phyloP scores from a whole-genome alignment of 2,888 invertebrate genomes.

The Pheosia tremula region DNA sequence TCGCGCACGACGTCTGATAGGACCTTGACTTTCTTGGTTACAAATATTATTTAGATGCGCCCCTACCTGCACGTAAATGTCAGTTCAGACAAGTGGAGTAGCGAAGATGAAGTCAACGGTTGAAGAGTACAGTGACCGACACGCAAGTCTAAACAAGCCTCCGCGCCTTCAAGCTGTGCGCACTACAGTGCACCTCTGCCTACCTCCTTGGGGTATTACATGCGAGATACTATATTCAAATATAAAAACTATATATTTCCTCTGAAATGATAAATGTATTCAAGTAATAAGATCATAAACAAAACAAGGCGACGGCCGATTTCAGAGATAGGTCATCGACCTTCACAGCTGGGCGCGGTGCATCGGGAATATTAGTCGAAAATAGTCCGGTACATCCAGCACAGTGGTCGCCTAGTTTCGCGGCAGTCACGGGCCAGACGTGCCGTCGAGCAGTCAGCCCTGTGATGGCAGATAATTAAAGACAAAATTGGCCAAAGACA shows the following conservation, averaged over 20 bases:
- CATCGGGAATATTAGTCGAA: slow-evolving; percentile 56
- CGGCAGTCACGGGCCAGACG: slow-evolving; percentile 66
- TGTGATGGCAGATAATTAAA: slow-evolving; percentile 74
- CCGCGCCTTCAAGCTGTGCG: too few species aligned
- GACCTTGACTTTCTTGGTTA: background rate
- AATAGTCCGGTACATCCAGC: slow-evolving; percentile 54
- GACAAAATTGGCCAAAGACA: slow-evolving; percentile 78
- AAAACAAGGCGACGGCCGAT: slow-evolving; percentile 31
- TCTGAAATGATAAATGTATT: slow-evolving; percentile 14
- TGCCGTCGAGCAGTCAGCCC: slow-evolving; percentile 62
- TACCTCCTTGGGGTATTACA: too few species aligned
- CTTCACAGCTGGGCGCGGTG: slow-evolving; percentile 60
- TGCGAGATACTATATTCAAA: background rate
- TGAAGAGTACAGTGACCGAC: too few species aligned
- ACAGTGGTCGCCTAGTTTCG: slow-evolving; percentile 66
- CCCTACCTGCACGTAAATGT: background rate
- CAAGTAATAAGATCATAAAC: slow-evolving; percentile 48
- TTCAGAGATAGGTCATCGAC: slow-evolving; percentile 51
- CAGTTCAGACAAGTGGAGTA: too few species aligned
- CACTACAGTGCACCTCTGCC: too few species aligned
- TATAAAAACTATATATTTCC: slow-evolving; percentile 13
- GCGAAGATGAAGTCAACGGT: too few species aligned
- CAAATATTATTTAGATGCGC: background rate
- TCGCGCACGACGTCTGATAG: slow-evolving; percentile 2
- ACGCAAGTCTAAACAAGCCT: too few species aligned